A percentile compares a stretch with the other conserved stretches of the same genome.
These are phyloP conservation scores for Panthera leo DNA, from an alignment of 2,113 vertebrate genomes.

Conservation along the genomic window DNA sequence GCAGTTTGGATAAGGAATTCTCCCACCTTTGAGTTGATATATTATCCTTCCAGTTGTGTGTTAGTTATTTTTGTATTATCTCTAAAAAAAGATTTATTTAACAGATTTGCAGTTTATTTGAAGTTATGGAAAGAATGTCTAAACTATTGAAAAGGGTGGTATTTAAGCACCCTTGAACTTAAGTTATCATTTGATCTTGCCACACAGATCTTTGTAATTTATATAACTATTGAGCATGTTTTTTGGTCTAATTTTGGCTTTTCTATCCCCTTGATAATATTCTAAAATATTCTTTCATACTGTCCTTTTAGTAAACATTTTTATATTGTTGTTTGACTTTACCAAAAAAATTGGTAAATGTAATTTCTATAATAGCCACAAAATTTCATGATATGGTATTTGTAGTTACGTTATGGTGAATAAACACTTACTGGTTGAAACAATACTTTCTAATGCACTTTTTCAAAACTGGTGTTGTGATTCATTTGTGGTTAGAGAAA, in stretches of 20 bases:
- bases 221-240: neutral
- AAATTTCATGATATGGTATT: neutral
- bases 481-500: constrained; percentile 14
- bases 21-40: neutral
- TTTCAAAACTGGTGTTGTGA: neutral
- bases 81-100: neutral
- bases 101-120: neutral
- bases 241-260: neutral
- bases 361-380: neutral
- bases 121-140: neutral
- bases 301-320: neutral
- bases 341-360: constrained; percentile 1
- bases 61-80: constrained; percentile 27
- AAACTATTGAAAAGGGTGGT: neutral
- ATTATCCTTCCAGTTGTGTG: neutral
- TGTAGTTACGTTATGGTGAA: neutral
- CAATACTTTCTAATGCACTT: neutral
- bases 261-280: neutral
- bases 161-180: neutral
- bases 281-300: neutral
- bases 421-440: constrained; percentile 9
- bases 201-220: neutral
- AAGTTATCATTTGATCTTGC: neutral
- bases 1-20: neutral
- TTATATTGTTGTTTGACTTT: neutral